phyloP scores from a whole-genome alignment of 2,113 vertebrate genomes.

The Ptyas mucosa region DNA sequence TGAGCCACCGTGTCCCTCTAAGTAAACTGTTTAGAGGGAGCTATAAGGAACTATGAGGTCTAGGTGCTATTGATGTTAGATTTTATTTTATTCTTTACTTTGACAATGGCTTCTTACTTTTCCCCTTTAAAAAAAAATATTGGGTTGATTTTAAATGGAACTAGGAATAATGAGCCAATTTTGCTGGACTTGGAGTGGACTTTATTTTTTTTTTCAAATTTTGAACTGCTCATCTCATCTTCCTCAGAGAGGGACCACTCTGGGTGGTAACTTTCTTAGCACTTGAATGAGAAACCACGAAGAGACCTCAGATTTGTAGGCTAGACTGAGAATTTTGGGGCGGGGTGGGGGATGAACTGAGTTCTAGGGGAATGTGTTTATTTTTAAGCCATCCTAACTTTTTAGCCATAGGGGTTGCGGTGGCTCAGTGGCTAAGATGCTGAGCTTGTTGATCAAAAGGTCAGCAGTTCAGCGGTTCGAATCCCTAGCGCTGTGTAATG shows the following conservation, averaged over 20 bases:
- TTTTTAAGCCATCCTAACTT: neutral
- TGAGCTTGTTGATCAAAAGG: too few species aligned
- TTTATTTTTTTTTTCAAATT: neutral
- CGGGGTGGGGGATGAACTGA: neutral
- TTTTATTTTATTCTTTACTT: neutral
- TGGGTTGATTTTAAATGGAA: neutral
- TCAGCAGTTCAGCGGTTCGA: too few species aligned
- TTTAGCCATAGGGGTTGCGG: too few species aligned
- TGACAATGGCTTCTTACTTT: neutral
- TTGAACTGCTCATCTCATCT: neutral
- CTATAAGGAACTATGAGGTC: neutral
- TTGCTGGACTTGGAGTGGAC: neutral
- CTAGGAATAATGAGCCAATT: neutral
- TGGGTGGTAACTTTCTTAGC: neutral
- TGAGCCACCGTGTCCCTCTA: too few species aligned
- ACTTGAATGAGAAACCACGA: neutral
- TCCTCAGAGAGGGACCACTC: neutral
- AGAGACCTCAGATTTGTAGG: neutral
- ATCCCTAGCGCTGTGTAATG: too few species aligned
- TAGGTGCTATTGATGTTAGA: neutral
- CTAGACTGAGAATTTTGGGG: neutral
- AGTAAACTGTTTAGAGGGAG: neutral
- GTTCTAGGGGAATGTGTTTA: neutral
- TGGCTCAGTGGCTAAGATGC: too few species aligned
- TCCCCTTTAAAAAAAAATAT: neutral